These are phyloP conservation scores for Periphyllus acericola DNA, from an alignment of 2,888 invertebrate genomes.

Conservation along the genomic window DNA sequence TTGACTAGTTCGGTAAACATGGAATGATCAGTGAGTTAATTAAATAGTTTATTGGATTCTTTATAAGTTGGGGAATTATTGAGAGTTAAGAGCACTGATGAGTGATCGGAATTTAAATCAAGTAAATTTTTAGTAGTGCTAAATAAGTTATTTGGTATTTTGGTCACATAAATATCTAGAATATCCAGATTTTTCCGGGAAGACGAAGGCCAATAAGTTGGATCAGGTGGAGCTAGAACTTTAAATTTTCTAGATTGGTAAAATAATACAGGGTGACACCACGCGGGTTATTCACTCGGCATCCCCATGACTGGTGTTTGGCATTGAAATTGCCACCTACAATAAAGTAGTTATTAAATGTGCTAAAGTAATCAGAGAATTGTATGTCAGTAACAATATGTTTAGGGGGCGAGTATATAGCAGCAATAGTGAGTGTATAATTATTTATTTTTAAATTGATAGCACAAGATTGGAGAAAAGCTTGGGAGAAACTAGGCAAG, in stretches of 20 bases:
- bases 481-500: slow-evolving; percentile 9
- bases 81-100: slow-evolving; percentile 15
- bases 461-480: slow-evolving; percentile 31
- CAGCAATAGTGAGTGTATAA: background rate
- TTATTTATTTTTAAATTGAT: slow-evolving; percentile 8
- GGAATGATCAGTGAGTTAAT: slow-evolving; percentile 7
- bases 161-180: slow-evolving; percentile 33
- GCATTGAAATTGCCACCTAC: no score
- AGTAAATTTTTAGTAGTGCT: background rate
- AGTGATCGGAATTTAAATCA: slow-evolving; percentile 21
- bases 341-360: no score
- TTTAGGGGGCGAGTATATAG: no score
- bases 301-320: no score
- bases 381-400: no score
- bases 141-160: slow-evolving; percentile 14
- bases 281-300: background rate
- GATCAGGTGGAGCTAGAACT: slow-evolving; percentile 25
- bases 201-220: slow-evolving; percentile 14
- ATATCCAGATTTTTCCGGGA: background rate
- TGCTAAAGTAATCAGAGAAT: no score
- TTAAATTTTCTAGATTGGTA: background rate
- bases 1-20: slow-evolving; percentile 9
- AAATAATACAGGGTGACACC: background rate
- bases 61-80: slow-evolving; percentile 12
- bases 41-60: slow-evolving; percentile 34